Evolutionary conservation across 2,113 vertebrate species (phyloP), one percentile per base, ranked within the genome.

Genomic region (Chroicocephalus ridibundus): DNA sequence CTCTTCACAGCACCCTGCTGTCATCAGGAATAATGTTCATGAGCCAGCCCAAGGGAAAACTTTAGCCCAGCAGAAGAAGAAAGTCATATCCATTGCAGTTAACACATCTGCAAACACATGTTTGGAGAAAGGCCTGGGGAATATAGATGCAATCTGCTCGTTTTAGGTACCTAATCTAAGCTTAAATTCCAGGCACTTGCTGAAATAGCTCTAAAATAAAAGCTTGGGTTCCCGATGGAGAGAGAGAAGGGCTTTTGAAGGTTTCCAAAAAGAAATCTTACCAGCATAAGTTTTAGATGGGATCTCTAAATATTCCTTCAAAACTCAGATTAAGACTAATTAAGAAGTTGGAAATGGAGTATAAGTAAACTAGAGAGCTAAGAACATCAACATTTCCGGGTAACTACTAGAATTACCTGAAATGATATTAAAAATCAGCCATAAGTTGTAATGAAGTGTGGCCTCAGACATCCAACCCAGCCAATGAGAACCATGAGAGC

Each of bases 21-120:
- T 87, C 74, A 79, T 61, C 84, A 94, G 84, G 81, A 96, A 91
- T 87, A 91, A 85, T 61, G 74, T 60, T 94, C 65, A 87, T 40
- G 74, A 96, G 81, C 54, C 77, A 85, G 25, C 70, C 81, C 66
- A 69, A 89, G 87, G 78, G 93, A 82, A 91, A 65, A 49, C 26
- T 89, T 94, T 22, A 84, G 72, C 52, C 77, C 78, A 93, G 70
- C 11, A 94, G 71, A 80, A 94, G 72, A 52, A 82, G 86, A 62
- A 95, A 96, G 47, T 72, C 52, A 60, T 87, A 93, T 87, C 84
- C 40, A 76, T 52, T 91, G 65, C 77, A 95, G 89, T 93, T 96
- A 94, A 84, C 84, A 91, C 87, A 95, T 91, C 93, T 96, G 91
- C 64, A 96, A 93, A 91, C 86, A 90, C 60, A 29, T 55, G 60